Evolutionary conservation across 2,113 vertebrate species (phyloP).

Genomic region (Brachypodius melanocephalos): DNA sequence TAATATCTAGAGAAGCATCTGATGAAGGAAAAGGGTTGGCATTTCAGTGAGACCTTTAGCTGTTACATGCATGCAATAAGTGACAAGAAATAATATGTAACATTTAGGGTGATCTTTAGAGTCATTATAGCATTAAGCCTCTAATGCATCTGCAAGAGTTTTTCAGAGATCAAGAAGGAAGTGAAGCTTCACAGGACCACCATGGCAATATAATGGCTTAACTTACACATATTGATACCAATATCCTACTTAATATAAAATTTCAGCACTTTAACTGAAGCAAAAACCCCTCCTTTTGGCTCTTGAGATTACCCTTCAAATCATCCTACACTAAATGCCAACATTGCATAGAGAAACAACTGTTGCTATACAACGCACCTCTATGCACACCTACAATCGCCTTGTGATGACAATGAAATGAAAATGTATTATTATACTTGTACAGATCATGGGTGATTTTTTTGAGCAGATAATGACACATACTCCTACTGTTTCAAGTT

Average conservation of each 20-base stretch:
- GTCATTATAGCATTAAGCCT: neutral
- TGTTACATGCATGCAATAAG: neutral
- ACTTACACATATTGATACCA: neutral
- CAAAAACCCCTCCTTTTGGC: neutral
- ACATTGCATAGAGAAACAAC: neutral
- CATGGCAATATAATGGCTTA: neutral
- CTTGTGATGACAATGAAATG: constrained; percentile 62
- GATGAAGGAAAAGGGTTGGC: neutral
- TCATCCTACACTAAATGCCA: neutral
- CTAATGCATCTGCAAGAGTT: neutral
- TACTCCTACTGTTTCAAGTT: constrained; percentile 65
- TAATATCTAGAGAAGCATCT: neutral
- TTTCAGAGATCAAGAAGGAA: neutral
- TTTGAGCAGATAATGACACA: constrained; percentile 59
- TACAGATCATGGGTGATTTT: constrained; percentile 20
- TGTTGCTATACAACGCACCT: constrained; percentile 32
- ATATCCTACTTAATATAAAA: neutral
- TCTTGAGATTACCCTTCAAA: constrained; percentile 21
- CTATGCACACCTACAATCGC: constrained; percentile 47
- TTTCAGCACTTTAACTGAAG: neutral
- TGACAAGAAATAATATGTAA: neutral
- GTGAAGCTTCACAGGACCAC: neutral
- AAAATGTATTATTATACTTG: constrained; percentile 48
- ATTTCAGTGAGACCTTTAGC: neutral
- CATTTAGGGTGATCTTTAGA: neutral